Conservation (phyloP, 64 coral and sea anemone species). For the Montipora foliosa region DNA sequence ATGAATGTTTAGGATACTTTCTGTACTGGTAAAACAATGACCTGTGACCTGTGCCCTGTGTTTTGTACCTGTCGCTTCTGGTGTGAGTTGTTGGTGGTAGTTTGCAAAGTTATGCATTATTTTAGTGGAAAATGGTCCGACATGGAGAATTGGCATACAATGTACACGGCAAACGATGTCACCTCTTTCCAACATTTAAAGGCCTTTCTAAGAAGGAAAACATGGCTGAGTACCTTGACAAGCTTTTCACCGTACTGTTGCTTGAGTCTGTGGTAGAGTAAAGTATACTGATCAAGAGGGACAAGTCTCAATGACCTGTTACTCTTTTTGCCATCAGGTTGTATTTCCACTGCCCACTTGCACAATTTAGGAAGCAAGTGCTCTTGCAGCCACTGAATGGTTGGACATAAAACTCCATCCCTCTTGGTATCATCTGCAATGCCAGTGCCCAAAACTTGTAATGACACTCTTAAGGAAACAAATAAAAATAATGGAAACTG, state of each 20-base stretch:
- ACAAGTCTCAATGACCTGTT: conserved; percentile 81
- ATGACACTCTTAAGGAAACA: conserved; percentile 28
- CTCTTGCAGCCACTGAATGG: conserved; percentile 82
- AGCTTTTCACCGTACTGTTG: conserved; percentile 84
- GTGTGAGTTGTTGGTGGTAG: too few relatives aligned
- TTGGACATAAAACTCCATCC: conserved; percentile 81
- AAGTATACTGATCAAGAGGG: conserved; percentile 83
- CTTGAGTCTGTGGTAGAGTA: conserved; percentile 84
- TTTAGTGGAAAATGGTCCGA: too few relatives aligned
- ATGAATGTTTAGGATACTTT: too few relatives aligned
- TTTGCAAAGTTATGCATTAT: too few relatives aligned
- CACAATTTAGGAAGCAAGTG: conserved; percentile 84
- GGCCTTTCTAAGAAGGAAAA: too few relatives aligned
- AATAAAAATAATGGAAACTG: neutral
- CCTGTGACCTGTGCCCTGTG: too few relatives aligned
- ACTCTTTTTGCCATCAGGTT: conserved; percentile 4
- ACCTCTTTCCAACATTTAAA: too few relatives aligned
- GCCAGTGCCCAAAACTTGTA: neutral
- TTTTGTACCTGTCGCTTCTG: too few relatives aligned
- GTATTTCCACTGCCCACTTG: conserved; percentile 82
- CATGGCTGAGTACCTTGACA: conserved; percentile 72
- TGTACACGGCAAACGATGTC: too few relatives aligned
- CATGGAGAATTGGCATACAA: too few relatives aligned
- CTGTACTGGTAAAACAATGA: too few relatives aligned
- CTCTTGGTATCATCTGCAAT: neutral